Evolutionary conservation across 2,888 invertebrate species (phyloP), one percentile per base, ranked within the genome.

Genomic region (Hirtodrosophila duncani): DNA sequence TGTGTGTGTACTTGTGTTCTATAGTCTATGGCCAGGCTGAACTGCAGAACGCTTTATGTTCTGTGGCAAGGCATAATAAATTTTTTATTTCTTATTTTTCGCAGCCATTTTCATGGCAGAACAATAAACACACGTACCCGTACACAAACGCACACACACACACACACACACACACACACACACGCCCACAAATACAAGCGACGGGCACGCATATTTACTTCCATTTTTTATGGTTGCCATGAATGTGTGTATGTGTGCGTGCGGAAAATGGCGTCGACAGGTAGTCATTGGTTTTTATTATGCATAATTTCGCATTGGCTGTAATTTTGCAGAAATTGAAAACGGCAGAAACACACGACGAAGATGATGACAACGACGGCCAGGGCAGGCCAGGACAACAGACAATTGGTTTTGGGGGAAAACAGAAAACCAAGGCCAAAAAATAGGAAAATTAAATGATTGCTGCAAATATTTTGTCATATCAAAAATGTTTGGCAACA

Each of bases 291-390:
- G 45, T 63, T 74, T 74, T 74, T 74, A 78, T 74, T 78, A 78
- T 78, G 74, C 74, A 78, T 78, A 78, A 74, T 78, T 74, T 70
- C 75, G 74, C 78, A 74, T 78, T 74, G 74, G 51, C 75, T 74
- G 74, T 74, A 74, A 78, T 74, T 78, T 70, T 61, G 66, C 74
- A 70, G 66, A 74, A 78, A 78, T 74, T 78, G 78, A 74, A 74
- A 74, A 78, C 63, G 70, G 68, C 68, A 55, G 66, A 37, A 56
- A 48, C 56, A 42, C 67, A 72, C 56, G 56, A 42, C 37, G 50
- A 16, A 21, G 7, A 7, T 13, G 13, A 9, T 20, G n/a, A 20
- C 29, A 2, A 6, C n/a, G 21, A 23, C 9, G 21, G 7, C 17
- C 24, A 24, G 24, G 5, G 10, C 18, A 18, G 5, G 18, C 18